These are phyloP conservation scores for Trypoxylus dichotomus DNA, from an alignment of 1,140 invertebrate species.

Conservation along the genomic window DNA sequence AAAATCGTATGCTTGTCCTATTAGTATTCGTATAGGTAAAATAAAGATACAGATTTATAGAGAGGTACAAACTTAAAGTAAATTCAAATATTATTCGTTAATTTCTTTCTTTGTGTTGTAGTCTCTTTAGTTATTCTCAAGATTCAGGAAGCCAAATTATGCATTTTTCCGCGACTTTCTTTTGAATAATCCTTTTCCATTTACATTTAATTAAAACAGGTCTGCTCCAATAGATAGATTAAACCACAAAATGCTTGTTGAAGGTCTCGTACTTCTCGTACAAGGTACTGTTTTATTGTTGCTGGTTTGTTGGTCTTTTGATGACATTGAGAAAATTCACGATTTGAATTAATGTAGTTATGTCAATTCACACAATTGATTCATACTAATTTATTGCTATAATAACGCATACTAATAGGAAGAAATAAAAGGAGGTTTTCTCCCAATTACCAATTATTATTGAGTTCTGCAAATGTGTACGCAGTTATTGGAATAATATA, in stretches of 20 bases:
- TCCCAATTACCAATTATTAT: background rate
- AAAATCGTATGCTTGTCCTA: too few species aligned
- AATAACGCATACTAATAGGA: background rate
- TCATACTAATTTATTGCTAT: background rate
- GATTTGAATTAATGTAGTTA: background rate
- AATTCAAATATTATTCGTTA: too few species aligned
- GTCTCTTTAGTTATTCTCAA: too few species aligned
- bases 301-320: background rate
- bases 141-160: background rate
- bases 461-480: background rate
- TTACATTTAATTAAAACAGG: too few species aligned
- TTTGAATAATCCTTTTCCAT: background rate
- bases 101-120: too few species aligned
- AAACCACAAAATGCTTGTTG: too few species aligned
- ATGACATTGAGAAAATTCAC: conserved; percentile 4
- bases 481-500: too few species aligned
- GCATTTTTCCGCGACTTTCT: background rate
- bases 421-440: background rate
- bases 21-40: too few species aligned
- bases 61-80: too few species aligned
- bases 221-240: too few species aligned
- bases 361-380: background rate
- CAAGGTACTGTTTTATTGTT: background rate
- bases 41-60: too few species aligned
- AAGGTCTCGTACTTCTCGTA: background rate